Conservation (phyloP, 1,140 invertebrate genomes). For the Galendromus occidentalis region DNA sequence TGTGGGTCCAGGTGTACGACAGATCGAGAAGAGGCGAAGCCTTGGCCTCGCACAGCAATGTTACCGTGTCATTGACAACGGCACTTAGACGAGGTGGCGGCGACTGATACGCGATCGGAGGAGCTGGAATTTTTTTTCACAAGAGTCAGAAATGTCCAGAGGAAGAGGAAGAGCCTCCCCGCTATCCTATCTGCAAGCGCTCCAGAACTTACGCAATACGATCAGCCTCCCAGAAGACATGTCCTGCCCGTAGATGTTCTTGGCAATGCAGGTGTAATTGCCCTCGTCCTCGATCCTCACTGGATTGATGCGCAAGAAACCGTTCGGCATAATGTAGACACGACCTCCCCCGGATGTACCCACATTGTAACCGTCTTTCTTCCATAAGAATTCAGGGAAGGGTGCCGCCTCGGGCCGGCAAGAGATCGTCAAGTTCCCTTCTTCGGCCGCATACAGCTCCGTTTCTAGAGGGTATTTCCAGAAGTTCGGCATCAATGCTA, state of each 20-base stretch:
- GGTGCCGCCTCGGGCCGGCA: slow-evolving; percentile 90
- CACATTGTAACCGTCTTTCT: slow-evolving; percentile 62
- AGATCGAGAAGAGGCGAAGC: slow-evolving; percentile 61
- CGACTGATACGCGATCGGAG: slow-evolving; percentile 44
- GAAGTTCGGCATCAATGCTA: slow-evolving; percentile 67
- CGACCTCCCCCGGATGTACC: slow-evolving; percentile 39
- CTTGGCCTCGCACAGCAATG: slow-evolving; percentile 53
- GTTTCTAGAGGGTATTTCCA: slow-evolving; percentile 65
- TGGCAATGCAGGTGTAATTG: slow-evolving; percentile 64
- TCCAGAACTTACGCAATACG: slow-evolving; percentile 55
- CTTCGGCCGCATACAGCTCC: slow-evolving; percentile 70
- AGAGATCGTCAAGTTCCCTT: slow-evolving; percentile 69
- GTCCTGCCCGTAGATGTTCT: slow-evolving; percentile 53
- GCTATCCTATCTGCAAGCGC: no score
- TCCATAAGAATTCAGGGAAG: slow-evolving; percentile 66
- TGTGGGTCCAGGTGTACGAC: slow-evolving; percentile 73
- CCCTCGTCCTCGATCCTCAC: slow-evolving; percentile 67
- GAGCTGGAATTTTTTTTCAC: slow-evolving; percentile 34
- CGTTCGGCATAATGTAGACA: slow-evolving; percentile 49
- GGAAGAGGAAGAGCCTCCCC: no score
- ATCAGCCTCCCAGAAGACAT: slow-evolving; percentile 56
- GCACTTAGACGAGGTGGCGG: slow-evolving; percentile 42
- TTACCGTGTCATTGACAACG: slow-evolving; percentile 45
- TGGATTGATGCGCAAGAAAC: slow-evolving; percentile 64
- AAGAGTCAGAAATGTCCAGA: slow-evolving; percentile 16